phyloP scores from a whole-genome alignment of 2,888 invertebrate species.

The Podotricha telesiphe region DNA sequence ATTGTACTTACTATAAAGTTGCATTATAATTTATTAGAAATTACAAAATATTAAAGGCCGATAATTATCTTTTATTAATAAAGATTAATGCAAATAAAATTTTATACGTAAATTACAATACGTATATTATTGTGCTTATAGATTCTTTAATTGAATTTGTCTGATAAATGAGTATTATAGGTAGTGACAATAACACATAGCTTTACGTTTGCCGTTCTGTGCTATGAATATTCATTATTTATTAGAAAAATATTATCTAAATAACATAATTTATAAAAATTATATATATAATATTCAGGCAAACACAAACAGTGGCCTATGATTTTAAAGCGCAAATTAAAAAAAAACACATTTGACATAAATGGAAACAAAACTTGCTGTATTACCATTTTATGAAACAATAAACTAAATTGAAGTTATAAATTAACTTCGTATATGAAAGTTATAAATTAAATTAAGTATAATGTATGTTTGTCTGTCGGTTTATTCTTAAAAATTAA shows the following conservation, averaged over 20 bases:
- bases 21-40: neutral
- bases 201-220: constrained; percentile 27
- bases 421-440: too few relatives aligned
- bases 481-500: constrained; percentile 6
- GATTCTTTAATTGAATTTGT: constrained; percentile 9
- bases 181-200: constrained; percentile 38
- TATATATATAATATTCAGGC: constrained; percentile 10
- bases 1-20: neutral
- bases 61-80: neutral
- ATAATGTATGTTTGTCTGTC: constrained; percentile 10
- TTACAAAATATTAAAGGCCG: neutral
- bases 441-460: neutral
- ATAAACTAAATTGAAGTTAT: neutral
- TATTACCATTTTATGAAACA: neutral
- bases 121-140: constrained; percentile 8
- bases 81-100: neutral
- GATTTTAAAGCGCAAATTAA: constrained; percentile 12
- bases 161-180: constrained; percentile 30
- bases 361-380: neutral
- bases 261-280: constrained; percentile 5
- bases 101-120: constrained; percentile 7
- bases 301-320: constrained; percentile 7
- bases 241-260: constrained; percentile 10
- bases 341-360: neutral
- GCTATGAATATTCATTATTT: constrained; percentile 13